Evolutionary conservation across 2,797 vertebrate species (phyloP), one percentile per base, ranked within the genome.

Genomic region (Eremophila alpestris): DNA sequence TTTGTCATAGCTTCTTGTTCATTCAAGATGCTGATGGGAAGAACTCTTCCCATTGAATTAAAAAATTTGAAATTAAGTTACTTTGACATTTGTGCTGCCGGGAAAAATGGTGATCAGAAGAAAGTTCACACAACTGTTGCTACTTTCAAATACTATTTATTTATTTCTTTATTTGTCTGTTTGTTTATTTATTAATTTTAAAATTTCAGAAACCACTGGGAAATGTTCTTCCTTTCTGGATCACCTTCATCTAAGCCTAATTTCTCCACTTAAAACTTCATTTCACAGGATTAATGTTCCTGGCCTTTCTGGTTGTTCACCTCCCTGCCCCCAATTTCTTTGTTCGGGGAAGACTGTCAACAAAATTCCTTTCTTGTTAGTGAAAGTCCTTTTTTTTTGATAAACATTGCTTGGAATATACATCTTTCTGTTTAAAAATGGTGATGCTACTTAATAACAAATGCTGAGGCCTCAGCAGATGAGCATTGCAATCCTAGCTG

Each of bases 371-470:
- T 77, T 70, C 34, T 81, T 93, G 49, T 91, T 90, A 94, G 77
- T 65, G 77, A 94, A 94, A 92, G 83, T 91, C 14, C 62, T 51
- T 54, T 78, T 78, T 74, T 87, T 93, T 87, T 92, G 19, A 90
- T 96, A 96, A 96, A 94, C 94, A 94, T n/a, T 69, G 11, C 73
- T 73, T 59, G 48, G 62, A 90, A 83, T 94, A 94, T 93, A 86
- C 48, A 6, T 96, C 94, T 91, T 91, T 90, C 83, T 95, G 91
- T 96, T 97, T 96, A 95, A 94, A 95, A 95, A 92, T 76, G 83
- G 62, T 13, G 26, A 88, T 91, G 83, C 83, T 94, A 94, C 93
- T 95, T 94, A 95, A 94, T 96, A 95, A 96, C 96, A 96, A 96
- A 94, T 70, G 94, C 74, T 46, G 92, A 92, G 64, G 41, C 71